phyloP scores from a whole-genome alignment of 2,797 vertebrate species.

The Lateolabrax maculatus region DNA sequence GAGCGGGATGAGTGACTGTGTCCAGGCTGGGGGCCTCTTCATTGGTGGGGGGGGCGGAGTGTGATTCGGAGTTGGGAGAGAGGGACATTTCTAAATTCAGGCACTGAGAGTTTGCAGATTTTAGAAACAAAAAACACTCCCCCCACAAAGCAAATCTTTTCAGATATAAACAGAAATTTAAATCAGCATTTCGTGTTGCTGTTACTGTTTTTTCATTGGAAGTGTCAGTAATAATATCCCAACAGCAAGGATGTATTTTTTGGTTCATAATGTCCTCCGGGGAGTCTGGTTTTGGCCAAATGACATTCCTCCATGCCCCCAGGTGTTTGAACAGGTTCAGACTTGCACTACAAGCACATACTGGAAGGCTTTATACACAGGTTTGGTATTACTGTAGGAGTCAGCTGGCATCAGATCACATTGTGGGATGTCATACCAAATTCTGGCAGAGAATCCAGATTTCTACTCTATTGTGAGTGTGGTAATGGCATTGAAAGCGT shows the following conservation, averaged over 20 bases:
- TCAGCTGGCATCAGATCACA: constrained; percentile 43
- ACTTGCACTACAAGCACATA: constrained; percentile 6
- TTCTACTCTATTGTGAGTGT: background rate
- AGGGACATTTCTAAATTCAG: background rate
- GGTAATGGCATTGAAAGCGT: constrained; percentile 12
- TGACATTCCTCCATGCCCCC: constrained; percentile 27
- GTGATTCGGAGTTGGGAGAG: constrained; percentile 6
- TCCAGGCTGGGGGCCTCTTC: constrained; percentile 56
- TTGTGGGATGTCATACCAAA: constrained; percentile 10
- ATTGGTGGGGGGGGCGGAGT: constrained; percentile 44
- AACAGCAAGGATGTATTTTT: background rate
- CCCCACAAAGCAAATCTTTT: too few relatives aligned
- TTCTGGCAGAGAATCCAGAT: constrained; percentile 34
- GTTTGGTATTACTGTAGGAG: constrained; percentile 16
- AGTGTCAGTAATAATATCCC: background rate
- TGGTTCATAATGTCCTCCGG: background rate
- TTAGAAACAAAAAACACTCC: background rate
- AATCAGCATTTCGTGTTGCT: background rate
- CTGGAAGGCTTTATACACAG: background rate
- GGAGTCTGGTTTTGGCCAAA: constrained; percentile 2
- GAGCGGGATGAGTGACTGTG: constrained; percentile 73
- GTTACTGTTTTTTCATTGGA: background rate
- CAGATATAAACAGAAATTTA: background rate
- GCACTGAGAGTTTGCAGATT: background rate
- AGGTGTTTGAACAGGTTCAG: constrained; percentile 52